Base-by-base conservation (phyloP, 1,140 invertebrate genomes). In the Asobara japonica region DNA sequence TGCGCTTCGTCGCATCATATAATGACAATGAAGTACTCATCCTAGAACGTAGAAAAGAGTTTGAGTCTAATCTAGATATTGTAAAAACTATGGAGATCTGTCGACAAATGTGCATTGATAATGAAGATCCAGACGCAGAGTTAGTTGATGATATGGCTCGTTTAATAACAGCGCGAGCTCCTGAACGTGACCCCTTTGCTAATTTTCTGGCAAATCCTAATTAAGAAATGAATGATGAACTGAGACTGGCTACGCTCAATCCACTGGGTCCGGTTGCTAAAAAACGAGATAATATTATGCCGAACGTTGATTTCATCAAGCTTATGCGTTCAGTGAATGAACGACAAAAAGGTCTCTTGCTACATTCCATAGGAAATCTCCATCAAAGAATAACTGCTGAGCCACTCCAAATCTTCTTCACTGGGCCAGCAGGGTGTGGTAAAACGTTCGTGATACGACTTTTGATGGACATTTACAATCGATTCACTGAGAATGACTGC, bases 371-470 rank as follows among this genome's bases (percentile, higher is more conserved):
- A n/a, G 20, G 74, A 51, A 41, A 51, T 64, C 69, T 75, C 33
- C 72, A 62, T 51, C 73, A 66, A 71, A n/a, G 69, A 13, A 33
- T 22, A 71, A 13, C 41, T 48, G 38, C 5, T 18, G 8, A 20
- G 13, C 71, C 71, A 65, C 70, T 77, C 18, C 18, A 71, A 45
- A 65, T 71, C 22, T 76, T 77, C 72, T 67, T 79, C n/a, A 65
- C 20, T 65, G 78, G 76, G 27, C n/a, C n/a, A n/a, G n/a, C n/a
- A n/a, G n/a, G n/a, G n/a, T n/a, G n/a, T n/a, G n/a, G n/a, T n/a
- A n/a, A 68, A 48, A 68, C 65, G 2, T 45, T 75, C 33, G 71
- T 74, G n/a, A 74, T 74, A 13, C 78, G 77, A 67, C 71, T 71
- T 66, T 67, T 29, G 71, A 18, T 76, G 33, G 61, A 65, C 76